A percentile compares a stretch with the other conserved stretches of the same genome.
Conservation (phyloP, 53 echinoderm and acorn worm genomes). For the Crossaster papposus region DNA sequence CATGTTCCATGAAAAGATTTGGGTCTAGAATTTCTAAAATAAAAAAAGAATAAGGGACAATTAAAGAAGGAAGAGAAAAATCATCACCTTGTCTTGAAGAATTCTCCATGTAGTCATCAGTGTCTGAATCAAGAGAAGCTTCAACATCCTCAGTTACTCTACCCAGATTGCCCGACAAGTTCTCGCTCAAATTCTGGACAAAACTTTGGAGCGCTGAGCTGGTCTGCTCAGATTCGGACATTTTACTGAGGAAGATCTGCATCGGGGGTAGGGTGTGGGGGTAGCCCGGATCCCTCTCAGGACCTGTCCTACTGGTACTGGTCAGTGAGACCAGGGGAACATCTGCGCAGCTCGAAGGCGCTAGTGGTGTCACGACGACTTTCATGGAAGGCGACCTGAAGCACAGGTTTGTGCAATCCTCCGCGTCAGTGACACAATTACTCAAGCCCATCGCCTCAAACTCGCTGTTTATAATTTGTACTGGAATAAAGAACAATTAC, state of each 20-base stretch:
- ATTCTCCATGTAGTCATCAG: not conserved
- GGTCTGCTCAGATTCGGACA: not conserved
- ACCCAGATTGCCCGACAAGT: not conserved
- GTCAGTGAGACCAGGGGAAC: not conserved
- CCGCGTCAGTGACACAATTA: not conserved
- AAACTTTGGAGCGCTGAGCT: not conserved
- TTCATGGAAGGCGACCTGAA: constrained; percentile 18
- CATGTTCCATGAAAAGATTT: too few relatives aligned
- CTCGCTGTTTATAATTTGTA: constrained; percentile 35
- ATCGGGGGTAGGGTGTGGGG: not conserved
- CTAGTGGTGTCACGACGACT: not conserved
- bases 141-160: not conserved
- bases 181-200: not conserved
- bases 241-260: constrained; percentile 12
- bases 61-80: not conserved
- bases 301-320: not conserved
- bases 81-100: not conserved
- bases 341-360: not conserved
- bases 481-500: not conserved
- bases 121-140: not conserved
- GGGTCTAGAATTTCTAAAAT: too few relatives aligned
- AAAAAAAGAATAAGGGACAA: too few relatives aligned
- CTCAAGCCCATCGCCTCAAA: constrained; percentile 32
- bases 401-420: not conserved
- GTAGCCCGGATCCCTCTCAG: not conserved